Evolutionary conservation across 2,888 invertebrate species (phyloP).

Genomic region (Acanthopleura granulata): DNA sequence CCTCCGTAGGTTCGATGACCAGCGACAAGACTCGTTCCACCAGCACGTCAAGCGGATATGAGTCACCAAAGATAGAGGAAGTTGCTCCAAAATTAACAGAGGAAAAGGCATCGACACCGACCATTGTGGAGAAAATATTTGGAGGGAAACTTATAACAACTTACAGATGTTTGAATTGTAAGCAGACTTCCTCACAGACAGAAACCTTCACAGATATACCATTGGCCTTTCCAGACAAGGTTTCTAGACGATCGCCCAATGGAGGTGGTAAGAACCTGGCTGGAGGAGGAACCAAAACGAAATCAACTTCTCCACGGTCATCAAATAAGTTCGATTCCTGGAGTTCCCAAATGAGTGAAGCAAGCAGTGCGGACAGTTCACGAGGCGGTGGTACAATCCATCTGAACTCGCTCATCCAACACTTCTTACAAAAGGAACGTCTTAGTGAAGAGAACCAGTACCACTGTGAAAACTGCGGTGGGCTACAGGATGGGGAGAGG

Average conservation of each 20-base stretch:
- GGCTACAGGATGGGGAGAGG: conserved; percentile 82
- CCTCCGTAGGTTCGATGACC: not conserved
- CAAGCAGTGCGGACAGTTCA: not conserved
- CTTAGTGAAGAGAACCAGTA: conserved; percentile 87
- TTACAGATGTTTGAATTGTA: conserved; percentile 81
- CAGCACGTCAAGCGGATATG: not conserved
- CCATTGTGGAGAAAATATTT: conserved; percentile 80
- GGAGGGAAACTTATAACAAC: conserved; percentile 83
- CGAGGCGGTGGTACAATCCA: conserved; percentile 32
- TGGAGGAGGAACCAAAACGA: conserved; percentile 28
- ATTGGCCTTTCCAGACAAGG: conserved; percentile 65
- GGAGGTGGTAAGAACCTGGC: conserved; percentile 39
- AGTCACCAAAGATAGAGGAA: not conserved
- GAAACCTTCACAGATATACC: conserved; percentile 85
- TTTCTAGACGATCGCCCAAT: conserved; percentile 13
- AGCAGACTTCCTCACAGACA: conserved; percentile 79
- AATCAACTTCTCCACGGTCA: not conserved
- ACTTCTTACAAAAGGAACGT: conserved; percentile 83
- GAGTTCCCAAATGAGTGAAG: not conserved
- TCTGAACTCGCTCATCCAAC: conserved; percentile 83
- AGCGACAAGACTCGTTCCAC: not conserved
- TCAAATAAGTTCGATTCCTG: not conserved
- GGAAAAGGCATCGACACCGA: not conserved
- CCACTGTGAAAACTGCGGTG: conserved; percentile 82
- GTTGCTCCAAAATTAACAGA: not conserved